Evolutionary conservation across 1,140 invertebrate genomes (phyloP).

Genomic region (Diorhabda carinulata): DNA sequence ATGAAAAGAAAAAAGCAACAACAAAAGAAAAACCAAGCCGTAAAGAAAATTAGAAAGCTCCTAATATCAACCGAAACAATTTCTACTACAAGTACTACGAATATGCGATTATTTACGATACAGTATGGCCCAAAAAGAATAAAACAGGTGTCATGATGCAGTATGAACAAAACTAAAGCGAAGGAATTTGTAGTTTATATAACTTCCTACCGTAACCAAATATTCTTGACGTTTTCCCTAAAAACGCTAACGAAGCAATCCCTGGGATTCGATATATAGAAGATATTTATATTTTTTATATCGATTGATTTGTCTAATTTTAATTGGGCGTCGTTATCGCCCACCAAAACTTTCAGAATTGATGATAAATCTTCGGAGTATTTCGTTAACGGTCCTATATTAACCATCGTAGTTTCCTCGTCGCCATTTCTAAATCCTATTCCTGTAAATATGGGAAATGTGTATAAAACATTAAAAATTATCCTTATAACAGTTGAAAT

Average conservation of each 20-base stretch:
- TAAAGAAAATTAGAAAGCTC: too few relatives aligned
- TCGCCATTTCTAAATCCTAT: conserved; percentile 58
- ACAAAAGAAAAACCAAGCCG: too few relatives aligned
- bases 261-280: conserved; percentile 69
- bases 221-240: conserved; percentile 58
- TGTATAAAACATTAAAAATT: too few relatives aligned
- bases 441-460: conserved; percentile 44
- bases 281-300: conserved; percentile 67
- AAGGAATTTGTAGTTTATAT: too few relatives aligned
- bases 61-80: too few relatives aligned
- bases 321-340: conserved; percentile 48
- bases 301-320: conserved; percentile 56
- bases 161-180: too few relatives aligned
- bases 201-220: conserved; percentile 54
- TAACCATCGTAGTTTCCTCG: conserved; percentile 59
- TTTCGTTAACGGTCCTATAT: conserved; percentile 74
- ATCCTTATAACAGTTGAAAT: too few relatives aligned
- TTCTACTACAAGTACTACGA: too few relatives aligned
- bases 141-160: too few relatives aligned
- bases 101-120: too few relatives aligned
- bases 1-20: too few relatives aligned
- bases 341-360: conserved; percentile 62
- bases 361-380: conserved; percentile 72
- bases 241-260: conserved; percentile 68
- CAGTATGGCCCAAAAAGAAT: too few relatives aligned